phyloP scores from a whole-genome alignment of 2,888 invertebrate genomes.

The Danaus chrysippus region DNA sequence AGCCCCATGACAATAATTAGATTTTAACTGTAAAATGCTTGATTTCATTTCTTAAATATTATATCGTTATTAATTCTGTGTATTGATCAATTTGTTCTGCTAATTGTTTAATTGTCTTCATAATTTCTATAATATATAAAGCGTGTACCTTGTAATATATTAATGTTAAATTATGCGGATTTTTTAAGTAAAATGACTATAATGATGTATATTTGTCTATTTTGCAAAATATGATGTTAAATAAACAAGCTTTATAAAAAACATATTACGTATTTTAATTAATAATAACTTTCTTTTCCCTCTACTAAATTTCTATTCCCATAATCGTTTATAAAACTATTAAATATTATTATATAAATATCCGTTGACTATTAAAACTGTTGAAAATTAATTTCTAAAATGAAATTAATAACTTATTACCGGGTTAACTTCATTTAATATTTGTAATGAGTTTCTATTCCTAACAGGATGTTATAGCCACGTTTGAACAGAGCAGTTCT shows the following conservation, averaged over 20 bases:
- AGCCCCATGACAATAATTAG: slow-evolving; percentile 65
- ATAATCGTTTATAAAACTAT: too few species aligned
- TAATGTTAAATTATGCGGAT: slow-evolving; percentile 75
- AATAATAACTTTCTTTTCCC: too few species aligned
- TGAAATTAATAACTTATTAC: too few species aligned
- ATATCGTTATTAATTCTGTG: slow-evolving; percentile 16
- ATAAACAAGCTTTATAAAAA: slow-evolving; percentile 75
- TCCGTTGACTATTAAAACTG: too few species aligned
- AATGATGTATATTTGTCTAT: slow-evolving; percentile 76
- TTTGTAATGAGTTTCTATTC: too few species aligned
- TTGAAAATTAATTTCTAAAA: too few species aligned
- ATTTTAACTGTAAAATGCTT: slow-evolving; percentile 25
- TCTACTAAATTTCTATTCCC: too few species aligned
- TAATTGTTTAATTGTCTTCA: slow-evolving; percentile 15
- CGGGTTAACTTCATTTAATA: too few species aligned
- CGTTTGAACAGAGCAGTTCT: too few species aligned
- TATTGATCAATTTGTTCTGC: slow-evolving; percentile 1
- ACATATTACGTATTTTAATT: slow-evolving; percentile 12
- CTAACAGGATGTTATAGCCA: too few species aligned
- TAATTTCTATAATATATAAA: slow-evolving; percentile 29
- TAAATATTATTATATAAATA: too few species aligned
- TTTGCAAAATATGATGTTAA: slow-evolving; percentile 78
- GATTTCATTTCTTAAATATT: slow-evolving; percentile 5
- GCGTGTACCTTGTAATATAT: slow-evolving; percentile 62
- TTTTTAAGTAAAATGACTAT: slow-evolving; percentile 71